Conservation (phyloP, 2,113 vertebrate species). For the Hippolais icterina region DNA sequence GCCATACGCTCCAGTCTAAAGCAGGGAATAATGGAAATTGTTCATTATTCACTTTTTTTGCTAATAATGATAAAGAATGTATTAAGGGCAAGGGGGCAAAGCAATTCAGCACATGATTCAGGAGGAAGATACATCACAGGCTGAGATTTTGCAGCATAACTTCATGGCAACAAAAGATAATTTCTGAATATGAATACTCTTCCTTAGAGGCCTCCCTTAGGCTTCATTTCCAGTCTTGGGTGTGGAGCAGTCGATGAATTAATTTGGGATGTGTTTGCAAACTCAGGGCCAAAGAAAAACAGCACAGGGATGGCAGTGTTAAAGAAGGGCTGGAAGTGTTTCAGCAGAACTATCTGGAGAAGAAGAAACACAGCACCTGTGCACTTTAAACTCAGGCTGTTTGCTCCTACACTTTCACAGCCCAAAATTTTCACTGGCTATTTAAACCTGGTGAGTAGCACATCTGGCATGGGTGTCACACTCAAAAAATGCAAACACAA, state of each 20-base stretch:
- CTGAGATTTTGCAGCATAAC: background rate
- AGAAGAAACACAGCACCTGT: background rate
- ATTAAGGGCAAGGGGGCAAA: background rate
- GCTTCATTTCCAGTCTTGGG: background rate
- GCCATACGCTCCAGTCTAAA: background rate
- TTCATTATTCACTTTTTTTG: background rate
- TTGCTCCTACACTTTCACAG: background rate
- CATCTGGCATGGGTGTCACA: background rate
- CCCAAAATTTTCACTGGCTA: background rate
- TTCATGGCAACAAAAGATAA: background rate
- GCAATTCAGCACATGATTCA: background rate
- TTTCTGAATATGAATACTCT: background rate
- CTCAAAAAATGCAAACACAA: slow-evolving; percentile 51
- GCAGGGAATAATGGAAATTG: background rate
- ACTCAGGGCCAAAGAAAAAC: background rate
- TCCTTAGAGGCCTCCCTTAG: background rate
- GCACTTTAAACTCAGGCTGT: background rate
- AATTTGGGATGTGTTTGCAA: background rate
- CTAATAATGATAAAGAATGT: background rate
- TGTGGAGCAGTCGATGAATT: background rate
- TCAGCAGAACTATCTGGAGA: background rate
- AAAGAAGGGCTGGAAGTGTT: background rate
- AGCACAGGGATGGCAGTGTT: background rate
- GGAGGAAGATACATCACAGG: background rate
- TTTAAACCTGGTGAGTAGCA: background rate